phyloP scores from a whole-genome alignment of 2,888 invertebrate genomes.

The Mellilla xanthometata region DNA sequence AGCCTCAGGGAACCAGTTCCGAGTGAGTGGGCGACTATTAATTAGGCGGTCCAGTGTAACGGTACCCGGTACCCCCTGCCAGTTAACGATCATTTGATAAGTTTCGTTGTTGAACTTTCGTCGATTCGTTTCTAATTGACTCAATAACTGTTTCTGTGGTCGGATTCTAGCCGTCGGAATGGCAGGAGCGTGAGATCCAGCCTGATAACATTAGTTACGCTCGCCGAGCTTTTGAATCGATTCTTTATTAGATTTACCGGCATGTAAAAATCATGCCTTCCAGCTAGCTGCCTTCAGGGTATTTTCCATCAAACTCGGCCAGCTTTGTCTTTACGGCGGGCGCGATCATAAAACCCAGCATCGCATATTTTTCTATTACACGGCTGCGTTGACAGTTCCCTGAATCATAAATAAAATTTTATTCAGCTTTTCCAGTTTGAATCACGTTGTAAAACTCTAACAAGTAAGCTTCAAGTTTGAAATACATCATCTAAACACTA shows the following conservation, averaged over 20 bases:
- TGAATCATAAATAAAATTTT: conserved; percentile 7
- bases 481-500: no score
- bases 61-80: conserved; percentile 51
- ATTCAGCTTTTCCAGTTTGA: conserved; percentile 4
- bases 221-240: conserved; percentile 38
- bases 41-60: conserved; percentile 64
- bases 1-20: conserved; percentile 57
- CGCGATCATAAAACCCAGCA: conserved; percentile 16
- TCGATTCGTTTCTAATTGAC: conserved; percentile 55
- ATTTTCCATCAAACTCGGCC: conserved; percentile 11
- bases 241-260: conserved; percentile 34
- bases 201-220: conserved; percentile 47
- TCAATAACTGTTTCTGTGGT: conserved; percentile 46
- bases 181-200: conserved; percentile 41
- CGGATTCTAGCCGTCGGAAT: conserved; percentile 35
- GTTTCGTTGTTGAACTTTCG: conserved; percentile 55
- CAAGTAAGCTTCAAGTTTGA: no score
- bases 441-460: not conserved
- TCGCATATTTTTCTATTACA: conserved; percentile 18
- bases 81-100: conserved; percentile 68
- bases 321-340: conserved; percentile 18
- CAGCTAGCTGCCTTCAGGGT: conserved; percentile 10
- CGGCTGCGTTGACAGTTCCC: conserved; percentile 6
- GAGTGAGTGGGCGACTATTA: conserved; percentile 71
- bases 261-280: conserved; percentile 24